Base-by-base conservation (phyloP, 2,888 invertebrate species). In the Drosophila koepferae region DNA sequence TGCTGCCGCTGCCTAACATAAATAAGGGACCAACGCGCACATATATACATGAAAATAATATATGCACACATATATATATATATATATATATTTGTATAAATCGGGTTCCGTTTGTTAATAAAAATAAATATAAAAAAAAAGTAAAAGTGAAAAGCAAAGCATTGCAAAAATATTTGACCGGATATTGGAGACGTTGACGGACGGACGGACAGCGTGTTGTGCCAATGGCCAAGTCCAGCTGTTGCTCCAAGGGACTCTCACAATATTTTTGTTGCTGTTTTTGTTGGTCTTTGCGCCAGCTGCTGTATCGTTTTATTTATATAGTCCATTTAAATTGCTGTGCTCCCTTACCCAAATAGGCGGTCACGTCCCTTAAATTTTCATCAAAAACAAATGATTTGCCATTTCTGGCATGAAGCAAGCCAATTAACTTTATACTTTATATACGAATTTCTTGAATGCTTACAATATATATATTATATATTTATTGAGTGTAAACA, bases 81-180 rank as follows among this genome's bases (percentile, higher is more conserved):
- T 28, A 18, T 34, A 7, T 16, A n/a, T 44, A 46, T 18, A 7
- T 20, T 18, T 34, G 8, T 2, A 49, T 20, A 49, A 58, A 54
- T 76, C 65, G 38, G 41, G 46, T 55, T 49, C 12, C 12, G n/a
- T 12, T 61, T 65, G 54, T 58, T 64, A 44, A 59, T 56, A 46
- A 49, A 49, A 49, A 28, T 20, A 20, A 20, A 20, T 20, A 20
- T 2, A 46, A 1, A 40, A 38, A 12, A 31, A n/a, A 56, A 61
- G n/a, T 44, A 16, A 16, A 51, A 54, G 38, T 54, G 36, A 59
- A 74, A 62, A 31, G 46, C 55, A 63, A 58, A 66, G 40, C 59
- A 44, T 14, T 12, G 40, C 56, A 74, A 56, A 66, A 49, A 69
- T 43, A 63, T 63, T 70, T 43, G 49, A 41, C 43, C 44, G 61